These are phyloP conservation scores for Periphyllus acericola DNA, from an alignment of 2,888 invertebrate genomes.

Conservation along the genomic window DNA sequence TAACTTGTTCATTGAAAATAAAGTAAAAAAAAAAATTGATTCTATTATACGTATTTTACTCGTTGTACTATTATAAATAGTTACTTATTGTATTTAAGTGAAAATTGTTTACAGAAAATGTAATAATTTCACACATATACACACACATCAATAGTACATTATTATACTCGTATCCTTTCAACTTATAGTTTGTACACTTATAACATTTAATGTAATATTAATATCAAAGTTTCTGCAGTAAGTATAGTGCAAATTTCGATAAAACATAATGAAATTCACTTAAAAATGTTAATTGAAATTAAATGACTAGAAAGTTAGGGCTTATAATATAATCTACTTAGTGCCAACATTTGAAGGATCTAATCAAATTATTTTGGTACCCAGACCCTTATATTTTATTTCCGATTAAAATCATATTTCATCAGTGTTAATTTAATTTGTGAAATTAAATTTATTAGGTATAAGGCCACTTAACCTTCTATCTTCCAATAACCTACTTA, in stretches of 20 bases:
- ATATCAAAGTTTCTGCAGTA: background rate
- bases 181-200: background rate
- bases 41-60: background rate
- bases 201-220: background rate
- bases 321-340: conserved; percentile 28
- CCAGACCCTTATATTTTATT: conserved; percentile 22
- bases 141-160: background rate
- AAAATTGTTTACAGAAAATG: background rate
- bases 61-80: background rate
- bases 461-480: background rate
- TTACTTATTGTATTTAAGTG: background rate
- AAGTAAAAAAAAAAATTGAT: background rate
- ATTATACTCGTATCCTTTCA: background rate
- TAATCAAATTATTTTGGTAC: conserved; percentile 39
- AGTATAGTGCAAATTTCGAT: background rate
- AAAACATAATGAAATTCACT: conserved; percentile 4
- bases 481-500: background rate
- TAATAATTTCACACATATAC: background rate
- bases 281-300: conserved; percentile 25
- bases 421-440: conserved; percentile 34
- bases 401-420: conserved; percentile 49
- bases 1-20: background rate
- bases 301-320: conserved; percentile 18
- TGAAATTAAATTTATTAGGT: conserved; percentile 21
- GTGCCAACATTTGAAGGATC: conserved; percentile 3